phyloP scores from a whole-genome alignment of 2,888 invertebrate genomes.

The Meiosimyza platycephala region DNA sequence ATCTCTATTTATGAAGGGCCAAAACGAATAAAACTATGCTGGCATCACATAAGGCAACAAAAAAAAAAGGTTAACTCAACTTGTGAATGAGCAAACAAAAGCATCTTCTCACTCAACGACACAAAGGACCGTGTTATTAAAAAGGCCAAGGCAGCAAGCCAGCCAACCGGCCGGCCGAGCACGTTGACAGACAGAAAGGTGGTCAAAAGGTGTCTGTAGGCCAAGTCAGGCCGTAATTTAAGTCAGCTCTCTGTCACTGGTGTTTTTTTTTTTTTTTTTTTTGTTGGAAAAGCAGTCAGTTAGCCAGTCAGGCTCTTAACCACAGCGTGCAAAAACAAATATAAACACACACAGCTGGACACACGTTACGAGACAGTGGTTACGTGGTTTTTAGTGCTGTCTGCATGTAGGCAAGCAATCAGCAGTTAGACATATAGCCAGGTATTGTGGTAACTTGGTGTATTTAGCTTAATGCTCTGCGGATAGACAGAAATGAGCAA shows the following conservation, averaged over 20 bases:
- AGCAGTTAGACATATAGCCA: conserved; percentile 14
- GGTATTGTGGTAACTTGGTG: not conserved
- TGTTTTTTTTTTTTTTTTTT: not conserved
- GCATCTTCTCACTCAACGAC: not conserved
- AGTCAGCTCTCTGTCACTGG: conserved; percentile 20
- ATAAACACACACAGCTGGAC: conserved; percentile 57
- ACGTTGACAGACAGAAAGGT: conserved; percentile 24
- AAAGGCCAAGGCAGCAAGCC: conserved; percentile 47
- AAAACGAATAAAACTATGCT: too few species aligned
- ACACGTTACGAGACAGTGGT: conserved; percentile 6
- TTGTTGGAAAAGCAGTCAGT: not conserved
- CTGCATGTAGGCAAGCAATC: conserved; percentile 1
- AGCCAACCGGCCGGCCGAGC: not conserved
- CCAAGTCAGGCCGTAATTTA: conserved; percentile 30
- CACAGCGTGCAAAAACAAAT: conserved; percentile 51
- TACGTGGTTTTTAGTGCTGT: conserved; percentile 4
- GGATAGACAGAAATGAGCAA: conserved; percentile 25
- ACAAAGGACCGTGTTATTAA: not conserved
- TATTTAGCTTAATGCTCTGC: conserved; percentile 30
- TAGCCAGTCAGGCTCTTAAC: conserved; percentile 39
- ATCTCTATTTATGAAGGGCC: too few species aligned
- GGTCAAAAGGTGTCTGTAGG: conserved; percentile 26
- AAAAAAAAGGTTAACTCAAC: too few species aligned
- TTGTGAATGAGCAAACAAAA: not conserved
- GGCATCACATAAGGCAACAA: too few species aligned